These are phyloP conservation scores for Periparus ater DNA, from an alignment of 2,797 vertebrate species.

Conservation along the genomic window DNA sequence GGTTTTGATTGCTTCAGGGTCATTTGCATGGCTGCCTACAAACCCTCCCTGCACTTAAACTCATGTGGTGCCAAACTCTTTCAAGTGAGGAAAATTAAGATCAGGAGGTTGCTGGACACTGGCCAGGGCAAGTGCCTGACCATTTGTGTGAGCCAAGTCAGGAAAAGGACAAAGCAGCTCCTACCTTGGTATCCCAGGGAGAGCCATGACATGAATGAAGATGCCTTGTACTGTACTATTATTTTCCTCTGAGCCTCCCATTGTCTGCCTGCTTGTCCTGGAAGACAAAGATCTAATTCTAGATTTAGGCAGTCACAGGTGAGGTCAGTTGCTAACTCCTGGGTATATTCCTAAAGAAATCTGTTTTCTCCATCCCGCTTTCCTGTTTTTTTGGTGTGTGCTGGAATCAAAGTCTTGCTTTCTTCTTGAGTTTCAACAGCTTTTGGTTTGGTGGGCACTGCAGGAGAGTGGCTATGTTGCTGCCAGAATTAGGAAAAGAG, in stretches of 20 bases:
- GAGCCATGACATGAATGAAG: not conserved
- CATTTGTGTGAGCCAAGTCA: not conserved
- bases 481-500: not conserved
- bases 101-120: not conserved
- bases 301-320: not conserved
- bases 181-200: not conserved
- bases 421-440: not conserved
- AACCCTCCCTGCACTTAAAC: not conserved
- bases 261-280: not conserved
- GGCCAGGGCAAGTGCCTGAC: not conserved
- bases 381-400: not conserved
- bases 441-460: not conserved
- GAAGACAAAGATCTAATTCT: not conserved
- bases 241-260: not conserved
- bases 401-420: not conserved
- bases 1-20: not conserved
- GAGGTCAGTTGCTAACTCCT: not conserved
- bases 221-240: not conserved
- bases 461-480: not conserved
- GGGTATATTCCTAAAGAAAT: not conserved
- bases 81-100: not conserved
- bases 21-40: not conserved
- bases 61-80: not conserved
- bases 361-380: not conserved
- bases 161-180: not conserved